A percentile compares a stretch with the other conserved stretches of the same genome.
phyloP scores from a whole-genome alignment of 2,113 vertebrate genomes.

The Passer montanus region DNA sequence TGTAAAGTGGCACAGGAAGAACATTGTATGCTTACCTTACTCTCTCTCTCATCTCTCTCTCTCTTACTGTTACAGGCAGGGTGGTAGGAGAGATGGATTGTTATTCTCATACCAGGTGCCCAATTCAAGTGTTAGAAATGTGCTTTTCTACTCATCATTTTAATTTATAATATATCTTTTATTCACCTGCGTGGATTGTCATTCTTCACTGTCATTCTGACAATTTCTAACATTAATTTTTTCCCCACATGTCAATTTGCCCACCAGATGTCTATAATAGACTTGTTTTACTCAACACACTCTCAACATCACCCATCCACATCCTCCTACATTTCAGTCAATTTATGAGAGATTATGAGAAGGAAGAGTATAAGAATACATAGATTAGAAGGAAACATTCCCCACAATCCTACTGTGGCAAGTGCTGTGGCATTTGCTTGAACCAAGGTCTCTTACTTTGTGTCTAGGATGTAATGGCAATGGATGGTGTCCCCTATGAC shows the following conservation, averaged over 20 bases:
- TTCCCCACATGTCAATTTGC: background rate
- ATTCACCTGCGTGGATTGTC: background rate
- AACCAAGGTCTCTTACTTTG: background rate
- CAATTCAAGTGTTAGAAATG: background rate
- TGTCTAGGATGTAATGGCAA: slow-evolving; percentile 72
- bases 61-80: background rate
- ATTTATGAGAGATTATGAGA: background rate
- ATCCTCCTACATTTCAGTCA: background rate
- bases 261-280: background rate
- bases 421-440: background rate
- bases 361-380: background rate
- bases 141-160: background rate
- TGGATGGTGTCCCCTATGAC: slow-evolving; percentile 71
- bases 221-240: background rate
- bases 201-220: background rate
- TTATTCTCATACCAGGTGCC: background rate
- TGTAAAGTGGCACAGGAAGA: background rate
- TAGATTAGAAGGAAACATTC: background rate
- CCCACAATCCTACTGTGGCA: background rate
- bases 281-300: background rate
- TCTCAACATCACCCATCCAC: background rate
- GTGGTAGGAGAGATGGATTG: background rate
- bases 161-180: background rate
- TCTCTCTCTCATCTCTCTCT: background rate
- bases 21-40: background rate